Conservation (phyloP, 2,888 invertebrate species). For the Gasteruption jaculator region DNA sequence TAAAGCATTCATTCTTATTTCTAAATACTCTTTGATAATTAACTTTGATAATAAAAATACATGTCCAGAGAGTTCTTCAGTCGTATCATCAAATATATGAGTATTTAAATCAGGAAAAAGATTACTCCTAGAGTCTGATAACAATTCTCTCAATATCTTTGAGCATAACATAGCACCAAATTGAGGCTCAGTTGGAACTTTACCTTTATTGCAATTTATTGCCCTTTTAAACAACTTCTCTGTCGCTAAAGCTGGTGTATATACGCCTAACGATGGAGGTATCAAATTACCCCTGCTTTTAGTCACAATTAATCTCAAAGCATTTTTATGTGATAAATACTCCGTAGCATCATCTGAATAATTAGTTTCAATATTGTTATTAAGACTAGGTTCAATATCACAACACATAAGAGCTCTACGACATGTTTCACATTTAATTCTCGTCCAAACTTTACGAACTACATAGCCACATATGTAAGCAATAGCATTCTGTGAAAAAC, state of each 20-base stretch:
- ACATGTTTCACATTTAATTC: conserved; percentile 9
- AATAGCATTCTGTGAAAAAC: conserved; percentile 1
- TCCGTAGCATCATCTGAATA: too few relatives aligned
- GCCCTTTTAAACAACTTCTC: too few relatives aligned
- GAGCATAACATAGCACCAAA: conserved; percentile 12
- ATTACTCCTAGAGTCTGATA: not conserved
- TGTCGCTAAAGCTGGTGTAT: too few relatives aligned
- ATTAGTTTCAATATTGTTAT: too few relatives aligned
- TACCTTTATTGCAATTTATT: conserved; percentile 3
- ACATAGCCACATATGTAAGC: conserved; percentile 9
- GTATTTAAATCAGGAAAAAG: conserved; percentile 7
- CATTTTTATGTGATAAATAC: too few relatives aligned
- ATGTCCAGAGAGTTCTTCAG: conserved; percentile 7
- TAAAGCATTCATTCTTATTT: conserved; percentile 3
- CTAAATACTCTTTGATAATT: conserved; percentile 7
- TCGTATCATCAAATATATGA: conserved; percentile 10
- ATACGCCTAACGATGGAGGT: too few relatives aligned
- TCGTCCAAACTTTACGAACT: conserved; percentile 2
- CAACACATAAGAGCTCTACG: not conserved
- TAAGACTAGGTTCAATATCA: too few relatives aligned
- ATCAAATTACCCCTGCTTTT: too few relatives aligned
- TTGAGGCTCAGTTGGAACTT: conserved; percentile 4
- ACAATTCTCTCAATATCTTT: conserved; percentile 9
- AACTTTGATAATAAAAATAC: conserved; percentile 5
- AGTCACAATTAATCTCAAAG: too few relatives aligned